phyloP scores from a whole-genome alignment of 2,797 vertebrate species.

The Chloroceryle inda region DNA sequence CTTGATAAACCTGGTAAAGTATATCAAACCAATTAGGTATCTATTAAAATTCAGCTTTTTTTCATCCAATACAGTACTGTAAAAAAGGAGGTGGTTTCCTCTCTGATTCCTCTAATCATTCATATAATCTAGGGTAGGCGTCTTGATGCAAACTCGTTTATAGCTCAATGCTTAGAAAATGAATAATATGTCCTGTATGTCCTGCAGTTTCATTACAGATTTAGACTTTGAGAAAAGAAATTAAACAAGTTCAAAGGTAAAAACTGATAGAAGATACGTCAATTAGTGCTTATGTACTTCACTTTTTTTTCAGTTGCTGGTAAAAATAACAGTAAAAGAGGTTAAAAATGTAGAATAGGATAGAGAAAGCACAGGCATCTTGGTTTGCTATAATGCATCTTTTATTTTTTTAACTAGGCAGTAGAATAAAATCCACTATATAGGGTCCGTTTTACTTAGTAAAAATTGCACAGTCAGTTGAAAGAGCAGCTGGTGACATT shows the following conservation, averaged over 20 bases:
- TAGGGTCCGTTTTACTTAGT: conserved; percentile 34
- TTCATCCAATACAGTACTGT: neutral
- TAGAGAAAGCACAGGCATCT: neutral
- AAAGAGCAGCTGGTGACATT: conserved; percentile 75
- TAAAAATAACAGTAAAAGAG: neutral
- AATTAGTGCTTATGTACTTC: neutral
- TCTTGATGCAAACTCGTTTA: neutral
- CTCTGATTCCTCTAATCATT: neutral
- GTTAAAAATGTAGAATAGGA: neutral
- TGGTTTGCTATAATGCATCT: neutral
- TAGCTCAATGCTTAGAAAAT: neutral
- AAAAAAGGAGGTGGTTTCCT: neutral
- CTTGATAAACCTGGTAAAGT: neutral
- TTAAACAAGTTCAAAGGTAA: neutral
- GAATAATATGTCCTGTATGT: neutral
- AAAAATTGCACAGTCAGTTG: conserved; percentile 33
- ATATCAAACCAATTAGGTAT: neutral
- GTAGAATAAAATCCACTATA: conserved; percentile 27
- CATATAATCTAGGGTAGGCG: neutral
- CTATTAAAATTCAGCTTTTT: neutral
- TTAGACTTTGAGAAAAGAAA: neutral
- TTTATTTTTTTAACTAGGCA: conserved; percentile 46
- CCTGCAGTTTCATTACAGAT: neutral
- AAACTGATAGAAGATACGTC: neutral
- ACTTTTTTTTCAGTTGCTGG: neutral